These are phyloP conservation scores for Drosophila ohnishii DNA, from an alignment of 1,140 invertebrate genomes.

Conservation along the genomic window DNA sequence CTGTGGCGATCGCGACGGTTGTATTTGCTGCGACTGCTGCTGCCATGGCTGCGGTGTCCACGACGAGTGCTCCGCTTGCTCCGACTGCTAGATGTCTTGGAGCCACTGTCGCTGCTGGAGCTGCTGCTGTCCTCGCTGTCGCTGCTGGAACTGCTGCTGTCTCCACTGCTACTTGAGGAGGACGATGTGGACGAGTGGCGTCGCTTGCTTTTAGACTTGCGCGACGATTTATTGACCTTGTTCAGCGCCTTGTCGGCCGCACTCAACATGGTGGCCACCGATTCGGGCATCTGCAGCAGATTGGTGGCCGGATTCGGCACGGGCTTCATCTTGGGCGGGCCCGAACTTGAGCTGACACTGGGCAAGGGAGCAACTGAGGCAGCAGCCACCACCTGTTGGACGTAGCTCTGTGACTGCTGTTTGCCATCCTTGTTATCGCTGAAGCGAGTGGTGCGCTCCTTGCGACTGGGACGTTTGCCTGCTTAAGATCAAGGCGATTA, in stretches of 20 bases:
- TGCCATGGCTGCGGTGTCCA: conserved; percentile 20
- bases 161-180: conserved; percentile 53
- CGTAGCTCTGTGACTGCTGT: conserved; percentile 47
- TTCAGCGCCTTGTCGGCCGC: conserved; percentile 67
- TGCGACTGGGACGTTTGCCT: conserved; percentile 73
- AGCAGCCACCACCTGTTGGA: conserved; percentile 56
- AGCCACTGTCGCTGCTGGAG: conserved; percentile 41
- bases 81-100: conserved; percentile 50
- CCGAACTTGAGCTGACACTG: conserved; percentile 9
- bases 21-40: conserved; percentile 34
- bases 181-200: conserved; percentile 53
- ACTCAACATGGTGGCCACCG: conserved; percentile 58
- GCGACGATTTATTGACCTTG: conserved; percentile 57
- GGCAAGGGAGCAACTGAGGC: conserved; percentile 13
- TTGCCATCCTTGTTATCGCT: conserved; percentile 80
- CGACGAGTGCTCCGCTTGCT: conserved; percentile 36
- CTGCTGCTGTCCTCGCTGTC: conserved; percentile 33
- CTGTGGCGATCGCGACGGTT: conserved; percentile 39
- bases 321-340: conserved; percentile 46
- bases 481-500: not conserved
- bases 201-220: conserved; percentile 43
- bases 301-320: conserved; percentile 70
- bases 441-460: conserved; percentile 76
- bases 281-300: conserved; percentile 69
- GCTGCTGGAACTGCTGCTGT: conserved; percentile 40